Percentiles rank a stretch among this genome's conserved stretches.
These are phyloP conservation scores for Ifrita kowaldi DNA, from an alignment of 2,113 vertebrate genomes.

Conservation along the genomic window DNA sequence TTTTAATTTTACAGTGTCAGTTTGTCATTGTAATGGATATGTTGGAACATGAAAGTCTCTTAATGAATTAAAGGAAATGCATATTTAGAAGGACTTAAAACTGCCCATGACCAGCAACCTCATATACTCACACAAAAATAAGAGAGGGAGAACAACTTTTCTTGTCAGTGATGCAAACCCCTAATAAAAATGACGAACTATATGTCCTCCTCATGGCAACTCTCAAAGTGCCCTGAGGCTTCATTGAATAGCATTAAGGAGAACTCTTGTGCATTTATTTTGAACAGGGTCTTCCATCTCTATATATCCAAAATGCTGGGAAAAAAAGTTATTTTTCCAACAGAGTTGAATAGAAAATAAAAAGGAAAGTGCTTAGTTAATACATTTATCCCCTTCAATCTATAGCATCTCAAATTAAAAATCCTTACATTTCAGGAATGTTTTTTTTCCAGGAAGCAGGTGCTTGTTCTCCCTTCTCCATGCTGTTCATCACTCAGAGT, in stretches of 20 bases:
- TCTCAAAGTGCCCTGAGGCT: neutral
- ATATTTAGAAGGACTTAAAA: slow-evolving; percentile 51
- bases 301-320: neutral
- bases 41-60: slow-evolving; percentile 26
- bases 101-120: slow-evolving; percentile 3
- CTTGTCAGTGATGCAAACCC: neutral
- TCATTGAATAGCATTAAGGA: neutral
- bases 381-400: neutral
- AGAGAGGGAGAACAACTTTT: neutral
- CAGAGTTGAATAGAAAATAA: neutral
- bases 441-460: neutral
- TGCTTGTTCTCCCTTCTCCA: neutral
- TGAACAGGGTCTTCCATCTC: neutral
- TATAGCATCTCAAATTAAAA: neutral
- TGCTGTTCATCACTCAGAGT: neutral
- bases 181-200: neutral
- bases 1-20: slow-evolving; percentile 39
- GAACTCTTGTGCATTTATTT: neutral
- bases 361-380: neutral
- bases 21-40: slow-evolving; percentile 24
- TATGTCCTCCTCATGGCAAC: neutral
- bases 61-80: slow-evolving; percentile 58
- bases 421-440: neutral
- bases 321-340: neutral
- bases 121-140: neutral